Conservation (phyloP, 1,140 invertebrate species). For the Anadara kagoshimensis region DNA sequence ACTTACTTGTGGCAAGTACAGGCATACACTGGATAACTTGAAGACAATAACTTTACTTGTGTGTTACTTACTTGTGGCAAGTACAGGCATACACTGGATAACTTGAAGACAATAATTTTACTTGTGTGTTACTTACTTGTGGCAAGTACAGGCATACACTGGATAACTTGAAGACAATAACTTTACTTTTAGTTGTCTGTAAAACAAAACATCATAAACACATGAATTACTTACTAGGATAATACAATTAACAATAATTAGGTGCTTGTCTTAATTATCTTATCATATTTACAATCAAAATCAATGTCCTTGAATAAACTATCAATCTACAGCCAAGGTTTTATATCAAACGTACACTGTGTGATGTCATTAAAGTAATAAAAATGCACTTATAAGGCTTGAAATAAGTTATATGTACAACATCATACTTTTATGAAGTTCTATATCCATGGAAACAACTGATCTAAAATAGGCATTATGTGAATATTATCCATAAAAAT, state of each 20-base stretch:
- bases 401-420: no score
- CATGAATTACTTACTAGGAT: background rate
- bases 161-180: slow-evolving; percentile 64
- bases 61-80: no score
- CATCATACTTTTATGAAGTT: no score
- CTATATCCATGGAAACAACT: no score
- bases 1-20: no score
- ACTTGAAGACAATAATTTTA: no score
- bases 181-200: slow-evolving; percentile 63
- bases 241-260: background rate
- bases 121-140: slow-evolving; percentile 57
- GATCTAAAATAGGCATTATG: no score
- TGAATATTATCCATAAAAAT: no score
- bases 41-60: no score
- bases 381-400: background rate
- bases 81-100: no score
- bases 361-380: background rate
- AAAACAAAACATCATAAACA: slow-evolving; percentile 35
- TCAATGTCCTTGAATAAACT: background rate
- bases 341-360: background rate
- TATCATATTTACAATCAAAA: background rate
- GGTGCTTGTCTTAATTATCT: background rate
- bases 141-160: slow-evolving; percentile 67
- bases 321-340: background rate
- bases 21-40: no score